A percentile compares a stretch with the other conserved stretches of the same genome.
Evolutionary conservation across 2,888 invertebrate genomes (phyloP).

Genomic region (Pseudococcus viburni): DNA sequence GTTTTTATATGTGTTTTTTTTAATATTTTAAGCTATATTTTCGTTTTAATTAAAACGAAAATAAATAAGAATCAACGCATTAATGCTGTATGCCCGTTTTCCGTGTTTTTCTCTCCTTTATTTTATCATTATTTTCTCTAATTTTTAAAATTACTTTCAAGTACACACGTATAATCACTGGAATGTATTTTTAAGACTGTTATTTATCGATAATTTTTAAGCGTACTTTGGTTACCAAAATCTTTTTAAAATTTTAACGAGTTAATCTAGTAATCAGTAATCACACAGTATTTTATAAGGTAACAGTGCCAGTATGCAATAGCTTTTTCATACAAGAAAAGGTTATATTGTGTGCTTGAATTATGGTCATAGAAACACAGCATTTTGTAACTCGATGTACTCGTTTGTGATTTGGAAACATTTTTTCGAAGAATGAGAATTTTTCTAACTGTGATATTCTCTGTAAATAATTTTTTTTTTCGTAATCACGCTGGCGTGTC

Average conservation of each 20-base stretch:
- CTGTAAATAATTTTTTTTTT: slow-evolving; percentile 2
- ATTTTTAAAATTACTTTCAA: background rate
- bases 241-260: background rate
- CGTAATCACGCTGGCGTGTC: background rate
- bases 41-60: too few species aligned
- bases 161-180: background rate
- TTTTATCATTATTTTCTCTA: background rate
- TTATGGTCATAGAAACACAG: background rate
- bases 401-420: background rate
- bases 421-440: background rate
- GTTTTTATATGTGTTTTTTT: background rate
- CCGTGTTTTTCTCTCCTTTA: background rate
- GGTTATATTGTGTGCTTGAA: background rate
- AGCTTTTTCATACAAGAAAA: background rate
- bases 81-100: background rate
- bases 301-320: too few species aligned
- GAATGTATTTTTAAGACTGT: slow-evolving; percentile 29
- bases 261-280: background rate
- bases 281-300: background rate
- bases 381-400: background rate
- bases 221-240: slow-evolving; percentile 13
- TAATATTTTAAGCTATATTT: background rate
- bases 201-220: slow-evolving; percentile 9
- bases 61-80: too few species aligned
- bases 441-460: slow-evolving; percentile 36